A percentile compares a stretch with the other conserved stretches of the same genome.
Evolutionary conservation across 2,888 invertebrate species (phyloP).

Genomic region (Seladonia tumulorum): DNA sequence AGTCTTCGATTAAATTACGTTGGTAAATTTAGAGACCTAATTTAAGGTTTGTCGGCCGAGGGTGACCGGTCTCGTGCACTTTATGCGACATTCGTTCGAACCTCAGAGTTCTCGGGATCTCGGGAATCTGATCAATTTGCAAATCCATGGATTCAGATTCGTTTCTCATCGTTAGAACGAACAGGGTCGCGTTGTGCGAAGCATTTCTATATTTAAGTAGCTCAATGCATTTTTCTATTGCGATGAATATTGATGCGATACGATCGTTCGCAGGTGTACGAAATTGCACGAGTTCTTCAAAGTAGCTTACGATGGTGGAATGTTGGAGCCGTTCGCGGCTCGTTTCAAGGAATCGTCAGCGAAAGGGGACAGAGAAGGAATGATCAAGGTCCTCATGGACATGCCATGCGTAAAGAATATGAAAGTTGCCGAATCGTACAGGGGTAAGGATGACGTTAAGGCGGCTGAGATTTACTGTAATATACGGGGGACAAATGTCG

Average conservation of each 20-base stretch:
- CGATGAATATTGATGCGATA: slow-evolving; percentile 5
- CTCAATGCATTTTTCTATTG: background rate
- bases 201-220: background rate
- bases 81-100: slow-evolving; percentile 2
- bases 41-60: slow-evolving; percentile 20
- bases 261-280: slow-evolving; percentile 46
- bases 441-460: slow-evolving; percentile 70
- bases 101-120: background rate
- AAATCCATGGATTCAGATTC: too few species aligned
- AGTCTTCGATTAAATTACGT: slow-evolving; percentile 57
- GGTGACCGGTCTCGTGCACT: slow-evolving; percentile 3
- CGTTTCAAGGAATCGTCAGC: slow-evolving; percentile 65
- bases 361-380: slow-evolving; percentile 71
- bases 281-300: slow-evolving; percentile 66
- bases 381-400: slow-evolving; percentile 74
- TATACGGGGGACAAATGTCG: slow-evolving; percentile 27
- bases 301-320: slow-evolving; percentile 62
- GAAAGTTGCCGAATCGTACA: slow-evolving; percentile 68
- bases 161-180: too few species aligned
- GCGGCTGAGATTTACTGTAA: slow-evolving; percentile 68
- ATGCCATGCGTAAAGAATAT: slow-evolving; percentile 66
- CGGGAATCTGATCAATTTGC: background rate
- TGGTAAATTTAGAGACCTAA: slow-evolving; percentile 64
- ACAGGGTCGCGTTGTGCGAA: background rate
- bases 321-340: slow-evolving; percentile 54